Evolutionary conservation across 2,113 vertebrate species (phyloP), one percentile per base, ranked within the genome.

Genomic region (Cyanoramphus novaezelandiae): DNA sequence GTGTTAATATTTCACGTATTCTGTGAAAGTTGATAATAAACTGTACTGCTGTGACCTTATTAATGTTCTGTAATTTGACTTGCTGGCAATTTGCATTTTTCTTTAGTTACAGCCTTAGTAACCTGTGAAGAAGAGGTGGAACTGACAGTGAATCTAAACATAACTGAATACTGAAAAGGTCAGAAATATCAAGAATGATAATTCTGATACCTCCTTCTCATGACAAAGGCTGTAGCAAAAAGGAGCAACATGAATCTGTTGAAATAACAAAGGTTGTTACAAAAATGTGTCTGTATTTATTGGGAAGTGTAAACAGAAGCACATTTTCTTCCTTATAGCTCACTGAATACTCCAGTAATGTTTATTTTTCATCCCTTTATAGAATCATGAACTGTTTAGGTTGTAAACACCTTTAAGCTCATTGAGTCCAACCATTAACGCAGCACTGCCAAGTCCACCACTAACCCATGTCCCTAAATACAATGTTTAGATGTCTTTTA

Each of bases 1-100:
- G 44, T 21, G 43, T 83, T 93, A 86, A 84, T 91, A 77, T 93
- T 96, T 88, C 78, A 67, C 90, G 64, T 85, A 71, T 86, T 71
- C 85, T 82, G 33, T 87, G 91, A 94, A 96, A 88, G 57, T 92
- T 82, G 83, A 92, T 96, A 82, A 93, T 95, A 93, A 94, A 91
- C 90, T 92, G 43, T 88, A 92, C 65, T 87, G 82, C 76, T 91
- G 88, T 94, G 93, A 97, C 90, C 93, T 97, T 97, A 93, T 88
- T 95, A 92, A 90, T 95, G 92, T 67, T 89, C 83, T 75, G 65
- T 90, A 94, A 95, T 96, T 91, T 93, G 82, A 85, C 88, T 93
- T 95, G 62, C 81, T 94, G 79, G 84, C 75, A 79, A 76, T 95
- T 88, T 72, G 2, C 84, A 67, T 94, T 89, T 91, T 69, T 76